Evolutionary conservation across 2,113 vertebrate species (phyloP).

Genomic region (Limanda limanda): DNA sequence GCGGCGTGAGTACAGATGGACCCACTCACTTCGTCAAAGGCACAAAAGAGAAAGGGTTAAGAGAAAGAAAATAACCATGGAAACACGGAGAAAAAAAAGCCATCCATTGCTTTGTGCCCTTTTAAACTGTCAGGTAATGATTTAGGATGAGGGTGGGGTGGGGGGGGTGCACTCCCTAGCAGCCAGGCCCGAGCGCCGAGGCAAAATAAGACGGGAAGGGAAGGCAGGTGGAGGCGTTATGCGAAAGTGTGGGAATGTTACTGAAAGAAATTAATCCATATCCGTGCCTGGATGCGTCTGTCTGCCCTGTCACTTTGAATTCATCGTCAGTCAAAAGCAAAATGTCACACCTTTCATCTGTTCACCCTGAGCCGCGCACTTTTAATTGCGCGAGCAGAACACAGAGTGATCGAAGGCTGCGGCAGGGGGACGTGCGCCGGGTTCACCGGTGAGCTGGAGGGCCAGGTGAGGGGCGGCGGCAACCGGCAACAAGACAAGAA

Average conservation of each 20-base stretch:
- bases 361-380: conserved; percentile 48
- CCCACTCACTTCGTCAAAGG: conserved; percentile 67
- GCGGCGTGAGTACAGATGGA: conserved; percentile 52
- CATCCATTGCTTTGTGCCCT: conserved; percentile 74
- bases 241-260: conserved; percentile 24
- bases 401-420: conserved; percentile 44
- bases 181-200: conserved; percentile 58
- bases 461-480: conserved; percentile 57
- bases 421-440: conserved; percentile 12
- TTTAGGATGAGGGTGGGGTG: conserved; percentile 70
- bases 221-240: conserved; percentile 7
- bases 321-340: conserved; percentile 71
- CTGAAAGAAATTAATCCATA: conserved; percentile 70
- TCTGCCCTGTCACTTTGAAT: conserved; percentile 64
- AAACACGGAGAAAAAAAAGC: conserved; percentile 56
- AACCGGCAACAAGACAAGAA: conserved; percentile 73
- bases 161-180: conserved; percentile 51
- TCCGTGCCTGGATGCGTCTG: conserved; percentile 47
- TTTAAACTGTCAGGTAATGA: conserved; percentile 81
- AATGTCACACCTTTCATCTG: conserved; percentile 78
- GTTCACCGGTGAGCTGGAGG: conserved; percentile 19
- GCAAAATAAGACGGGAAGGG: conserved; percentile 33
- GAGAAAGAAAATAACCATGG: conserved; percentile 74
- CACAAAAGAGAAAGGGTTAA: conserved; percentile 65
- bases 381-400: conserved; percentile 75